These are phyloP conservation scores for Corapipo altera DNA, from an alignment of 2,113 vertebrate species.

Conservation along the genomic window DNA sequence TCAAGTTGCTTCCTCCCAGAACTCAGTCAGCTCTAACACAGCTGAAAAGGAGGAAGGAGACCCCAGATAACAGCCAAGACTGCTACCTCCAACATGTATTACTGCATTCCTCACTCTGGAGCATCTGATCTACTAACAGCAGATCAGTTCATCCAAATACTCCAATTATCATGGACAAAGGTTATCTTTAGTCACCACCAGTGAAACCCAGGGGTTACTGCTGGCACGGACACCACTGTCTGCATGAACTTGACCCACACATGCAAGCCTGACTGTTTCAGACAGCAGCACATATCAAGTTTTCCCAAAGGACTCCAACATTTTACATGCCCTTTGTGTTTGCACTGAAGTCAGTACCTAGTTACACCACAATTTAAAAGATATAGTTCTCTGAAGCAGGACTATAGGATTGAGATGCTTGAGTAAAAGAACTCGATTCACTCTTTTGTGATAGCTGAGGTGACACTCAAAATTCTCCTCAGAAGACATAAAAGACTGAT, in stretches of 20 bases:
- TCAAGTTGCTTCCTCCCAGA: neutral
- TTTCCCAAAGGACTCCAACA: neutral
- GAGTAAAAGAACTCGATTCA: neutral
- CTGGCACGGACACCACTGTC: neutral
- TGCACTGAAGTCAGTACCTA: neutral
- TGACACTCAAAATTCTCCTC: conserved; percentile 21
- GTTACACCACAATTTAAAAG: neutral
- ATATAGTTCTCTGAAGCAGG: too few relatives aligned
- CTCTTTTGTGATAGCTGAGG: conserved; percentile 1
- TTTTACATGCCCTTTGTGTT: neutral
- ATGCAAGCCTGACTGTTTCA: neutral
- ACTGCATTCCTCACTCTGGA: neutral
- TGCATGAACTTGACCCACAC: neutral
- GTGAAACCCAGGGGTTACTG: neutral
- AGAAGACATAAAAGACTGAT: neutral
- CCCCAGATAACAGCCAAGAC: neutral
- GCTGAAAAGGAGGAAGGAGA: neutral
- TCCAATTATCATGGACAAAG: neutral
- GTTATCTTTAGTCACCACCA: neutral
- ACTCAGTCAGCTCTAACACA: neutral
- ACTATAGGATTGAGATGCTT: neutral
- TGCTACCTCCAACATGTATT: accelerated
- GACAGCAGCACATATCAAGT: neutral
- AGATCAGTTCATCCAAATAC: neutral
- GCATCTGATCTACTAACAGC: neutral